Evolutionary conservation across 53 echinoderm and acorn worm species (phyloP).

Genomic region (Holothuria leucospilota): DNA sequence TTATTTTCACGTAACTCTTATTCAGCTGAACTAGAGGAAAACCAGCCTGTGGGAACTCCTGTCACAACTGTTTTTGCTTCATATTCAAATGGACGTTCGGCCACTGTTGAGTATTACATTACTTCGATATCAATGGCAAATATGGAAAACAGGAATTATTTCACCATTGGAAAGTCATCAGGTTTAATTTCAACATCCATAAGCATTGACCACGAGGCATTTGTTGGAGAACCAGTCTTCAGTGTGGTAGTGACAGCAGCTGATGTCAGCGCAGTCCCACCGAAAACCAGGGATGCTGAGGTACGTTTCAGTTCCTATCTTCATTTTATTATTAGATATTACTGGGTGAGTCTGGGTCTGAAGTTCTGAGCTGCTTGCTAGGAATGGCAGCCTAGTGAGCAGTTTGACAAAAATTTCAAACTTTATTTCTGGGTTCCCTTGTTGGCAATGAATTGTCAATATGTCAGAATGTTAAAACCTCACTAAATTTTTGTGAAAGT

Average conservation of each 20-base stretch:
- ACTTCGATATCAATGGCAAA: constrained; percentile 69
- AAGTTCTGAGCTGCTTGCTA: too few relatives aligned
- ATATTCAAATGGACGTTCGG: constrained; percentile 63
- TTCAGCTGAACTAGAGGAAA: constrained; percentile 66
- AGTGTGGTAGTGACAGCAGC: constrained; percentile 85
- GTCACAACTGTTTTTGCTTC: constrained; percentile 75
- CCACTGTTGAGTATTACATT: constrained; percentile 78
- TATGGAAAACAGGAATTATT: constrained; percentile 62
- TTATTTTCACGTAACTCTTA: constrained; percentile 66
- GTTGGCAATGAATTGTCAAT: too few relatives aligned
- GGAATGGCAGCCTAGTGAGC: too few relatives aligned
- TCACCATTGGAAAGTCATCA: constrained; percentile 52
- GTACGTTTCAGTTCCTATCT: constrained; percentile 48
- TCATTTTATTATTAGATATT: background rate
- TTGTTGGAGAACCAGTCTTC: constrained; percentile 61
- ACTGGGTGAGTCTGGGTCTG: too few relatives aligned
- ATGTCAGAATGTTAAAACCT: too few relatives aligned
- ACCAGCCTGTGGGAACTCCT: constrained; percentile 63
- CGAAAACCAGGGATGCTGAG: constrained; percentile 78
- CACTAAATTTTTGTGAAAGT: too few relatives aligned
- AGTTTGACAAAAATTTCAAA: too few relatives aligned
- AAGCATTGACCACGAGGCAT: constrained; percentile 75
- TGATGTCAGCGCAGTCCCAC: constrained; percentile 67
- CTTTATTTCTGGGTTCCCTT: too few relatives aligned
- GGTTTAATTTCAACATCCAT: constrained; percentile 74